Evolutionary conservation across 1,140 invertebrate species (phyloP).

Genomic region (Cotesia chilonis): DNA sequence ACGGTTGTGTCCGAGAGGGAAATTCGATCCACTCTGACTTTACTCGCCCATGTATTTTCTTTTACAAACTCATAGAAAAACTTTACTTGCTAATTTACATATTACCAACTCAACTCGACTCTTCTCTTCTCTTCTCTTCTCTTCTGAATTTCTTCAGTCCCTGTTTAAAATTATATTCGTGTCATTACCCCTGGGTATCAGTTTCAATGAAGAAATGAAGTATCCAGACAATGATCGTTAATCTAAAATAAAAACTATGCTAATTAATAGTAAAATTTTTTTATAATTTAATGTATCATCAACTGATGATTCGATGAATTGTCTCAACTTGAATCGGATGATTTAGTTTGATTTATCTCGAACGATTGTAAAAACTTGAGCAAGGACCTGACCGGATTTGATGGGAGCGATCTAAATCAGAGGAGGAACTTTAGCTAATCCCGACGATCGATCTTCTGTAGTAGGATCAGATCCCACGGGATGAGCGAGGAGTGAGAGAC

Average conservation of each 20-base stretch:
- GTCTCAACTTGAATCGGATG: too few species aligned
- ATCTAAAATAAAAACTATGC: too few species aligned
- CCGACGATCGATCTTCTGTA: constrained; percentile 30
- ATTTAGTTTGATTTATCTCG: too few species aligned
- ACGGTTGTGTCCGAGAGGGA: constrained; percentile 17
- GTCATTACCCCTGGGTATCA: too few species aligned
- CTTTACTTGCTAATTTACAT: too few species aligned
- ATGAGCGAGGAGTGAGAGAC: neutral
- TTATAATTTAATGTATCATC: too few species aligned
- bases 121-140: neutral
- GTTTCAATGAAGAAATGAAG: too few species aligned
- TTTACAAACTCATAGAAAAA: neutral
- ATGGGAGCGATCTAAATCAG: constrained; percentile 4
- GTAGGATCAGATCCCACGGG: constrained; percentile 32
- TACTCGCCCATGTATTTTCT: constrained; percentile 2
- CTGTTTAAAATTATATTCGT: too few species aligned
- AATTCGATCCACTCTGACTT: constrained; percentile 16
- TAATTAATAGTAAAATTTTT: too few species aligned
- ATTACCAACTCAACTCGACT: neutral
- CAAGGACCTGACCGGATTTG: constrained; percentile 10
- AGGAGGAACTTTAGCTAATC: constrained; percentile 23
- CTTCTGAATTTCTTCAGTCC: neutral
- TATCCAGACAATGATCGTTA: too few species aligned
- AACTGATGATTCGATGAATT: too few species aligned
- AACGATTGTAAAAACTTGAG: neutral